Evolutionary conservation across 2,888 invertebrate genomes (phyloP), one percentile per base, ranked within the genome.

Genomic region (Trachelus troglodyta): DNA sequence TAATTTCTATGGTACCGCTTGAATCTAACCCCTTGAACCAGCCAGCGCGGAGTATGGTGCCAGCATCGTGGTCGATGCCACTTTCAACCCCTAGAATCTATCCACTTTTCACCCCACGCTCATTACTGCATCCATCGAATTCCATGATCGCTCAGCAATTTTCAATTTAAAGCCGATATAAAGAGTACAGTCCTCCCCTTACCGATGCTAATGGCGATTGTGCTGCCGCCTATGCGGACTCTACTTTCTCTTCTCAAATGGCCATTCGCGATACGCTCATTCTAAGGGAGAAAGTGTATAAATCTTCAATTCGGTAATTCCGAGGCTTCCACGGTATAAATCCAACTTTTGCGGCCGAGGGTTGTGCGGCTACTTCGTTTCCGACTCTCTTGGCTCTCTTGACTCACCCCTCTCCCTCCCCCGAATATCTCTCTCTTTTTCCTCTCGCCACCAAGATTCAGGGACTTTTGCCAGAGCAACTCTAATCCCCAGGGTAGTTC

Each of bases 301-400:
- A 90, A 90, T 90, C 85, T 85, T 85, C 87, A 84, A 89, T 90
- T 89, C 87, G 85, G 88, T 90, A 89, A 90, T 90, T 90, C 88
- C 87, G 83, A 85, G 83, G 87, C 87, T 87, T 87, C 84, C 86
- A 84, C 82, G 84, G 87, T 87, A 90, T 90, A 90, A 90, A 90
- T 90, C 89, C 87, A 89, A 90, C 88, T 89, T 89, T 83, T 85
- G 87, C 86, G 87, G 87, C 86, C 83, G 84, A 85, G 86, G 87
- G 83, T 84, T 84, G 87, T 83, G 78, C 76, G 73, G 78, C 76
- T 76, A 30, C 69, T 56, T 23, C 56, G 56, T 56, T 15, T 56
- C 56, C 56, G 56, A 56, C 9, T 56, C 76, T 33, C 75, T 77
- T 73, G 82, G 37, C 73, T 74, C 73, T 73, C 75, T 71, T n/a